Percentiles rank a stretch among this genome's conserved stretches.
These are phyloP conservation scores for Patagioenas fasciata DNA, from an alignment of 2,113 vertebrate species.

Conservation along the genomic window DNA sequence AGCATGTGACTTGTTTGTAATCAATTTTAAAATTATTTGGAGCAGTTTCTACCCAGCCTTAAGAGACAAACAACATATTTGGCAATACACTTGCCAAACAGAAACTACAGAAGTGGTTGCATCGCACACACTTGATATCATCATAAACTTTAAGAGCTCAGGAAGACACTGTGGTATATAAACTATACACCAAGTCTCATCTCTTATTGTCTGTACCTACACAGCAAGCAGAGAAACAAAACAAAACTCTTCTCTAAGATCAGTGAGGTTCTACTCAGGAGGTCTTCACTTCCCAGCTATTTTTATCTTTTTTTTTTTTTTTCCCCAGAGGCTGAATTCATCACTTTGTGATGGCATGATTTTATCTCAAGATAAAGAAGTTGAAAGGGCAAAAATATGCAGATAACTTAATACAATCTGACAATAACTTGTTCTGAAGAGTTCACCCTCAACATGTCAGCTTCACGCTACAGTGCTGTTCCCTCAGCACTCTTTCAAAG, in stretches of 20 bases:
- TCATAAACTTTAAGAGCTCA: neutral
- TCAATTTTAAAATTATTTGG: constrained; percentile 16
- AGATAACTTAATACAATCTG: neutral
- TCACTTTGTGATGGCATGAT: neutral
- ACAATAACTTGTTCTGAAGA: neutral
- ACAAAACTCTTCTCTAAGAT: neutral
- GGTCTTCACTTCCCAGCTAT: neutral
- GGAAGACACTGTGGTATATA: neutral
- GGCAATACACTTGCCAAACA: neutral
- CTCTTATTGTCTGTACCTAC: neutral
- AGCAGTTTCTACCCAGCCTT: neutral
- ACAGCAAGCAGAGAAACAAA: neutral
- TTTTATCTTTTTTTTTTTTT: neutral
- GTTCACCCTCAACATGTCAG: neutral
- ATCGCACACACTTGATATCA: neutral
- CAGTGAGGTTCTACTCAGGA: neutral
- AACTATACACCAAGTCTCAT: neutral
- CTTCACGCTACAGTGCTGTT: neutral
- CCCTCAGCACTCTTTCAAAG: neutral
- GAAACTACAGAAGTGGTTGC: neutral
- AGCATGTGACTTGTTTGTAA: neutral
- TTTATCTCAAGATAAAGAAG: neutral
- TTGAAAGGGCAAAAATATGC: neutral
- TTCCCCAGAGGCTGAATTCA: neutral
- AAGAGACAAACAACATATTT: neutral